phyloP scores from a whole-genome alignment of 1,140 invertebrate genomes.

The Eumeta japonica region DNA sequence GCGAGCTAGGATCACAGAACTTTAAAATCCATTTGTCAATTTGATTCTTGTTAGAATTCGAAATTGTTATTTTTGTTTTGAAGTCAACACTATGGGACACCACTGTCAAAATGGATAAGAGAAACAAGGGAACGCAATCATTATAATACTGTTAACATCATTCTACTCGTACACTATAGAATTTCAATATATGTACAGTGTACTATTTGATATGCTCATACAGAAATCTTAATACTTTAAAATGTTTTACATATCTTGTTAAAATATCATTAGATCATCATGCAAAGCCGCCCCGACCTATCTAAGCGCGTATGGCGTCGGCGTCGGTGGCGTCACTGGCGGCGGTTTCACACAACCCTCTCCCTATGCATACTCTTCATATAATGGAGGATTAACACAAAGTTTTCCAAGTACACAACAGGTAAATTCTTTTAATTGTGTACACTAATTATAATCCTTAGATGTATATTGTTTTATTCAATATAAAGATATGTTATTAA shows the following conservation, averaged over 20 bases:
- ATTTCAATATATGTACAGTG: no score
- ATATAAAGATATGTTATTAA: no score
- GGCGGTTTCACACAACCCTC: constrained; percentile 51
- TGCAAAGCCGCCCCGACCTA: constrained; percentile 54
- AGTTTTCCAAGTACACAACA: constrained; percentile 65
- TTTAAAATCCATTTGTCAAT: no score
- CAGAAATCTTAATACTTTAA: not conserved
- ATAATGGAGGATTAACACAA: constrained; percentile 63
- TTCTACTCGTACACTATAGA: no score
- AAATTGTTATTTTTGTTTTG: no score
- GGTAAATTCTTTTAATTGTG: constrained; percentile 37
- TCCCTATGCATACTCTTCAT: constrained; percentile 62
- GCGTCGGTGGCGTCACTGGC: constrained; percentile 38
- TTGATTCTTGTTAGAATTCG: no score
- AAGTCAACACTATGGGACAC: no score
- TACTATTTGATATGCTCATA: not conserved
- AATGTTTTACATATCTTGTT: not conserved
- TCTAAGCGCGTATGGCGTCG: constrained; percentile 41
- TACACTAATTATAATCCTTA: not conserved
- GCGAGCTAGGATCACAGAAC: no score
- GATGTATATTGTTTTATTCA: no score
- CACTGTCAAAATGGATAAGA: no score
- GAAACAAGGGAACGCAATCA: no score
- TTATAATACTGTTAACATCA: no score
- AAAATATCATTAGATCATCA: constrained; percentile 32